A percentile compares a stretch with the other conserved stretches of the same genome.
Evolutionary conservation across 2,797 vertebrate species (phyloP).

Genomic region (Arrhamphus sclerolepis): DNA sequence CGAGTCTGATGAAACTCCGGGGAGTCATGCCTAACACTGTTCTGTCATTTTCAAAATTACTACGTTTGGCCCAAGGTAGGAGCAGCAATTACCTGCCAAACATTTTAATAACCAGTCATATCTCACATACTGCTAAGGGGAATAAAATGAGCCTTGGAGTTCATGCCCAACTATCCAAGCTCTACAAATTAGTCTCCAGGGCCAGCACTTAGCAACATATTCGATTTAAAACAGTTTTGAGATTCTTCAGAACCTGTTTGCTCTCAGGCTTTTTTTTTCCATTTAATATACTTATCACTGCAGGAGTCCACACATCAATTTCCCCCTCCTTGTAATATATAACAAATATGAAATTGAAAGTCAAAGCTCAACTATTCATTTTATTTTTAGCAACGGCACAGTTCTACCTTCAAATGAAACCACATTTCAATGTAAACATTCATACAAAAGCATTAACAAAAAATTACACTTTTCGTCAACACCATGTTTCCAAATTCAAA

Average conservation of each 20-base stretch:
- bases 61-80: constrained; percentile 68
- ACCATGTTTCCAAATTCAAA: constrained; percentile 5
- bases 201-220: constrained; percentile 54
- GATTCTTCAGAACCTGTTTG: constrained; percentile 42
- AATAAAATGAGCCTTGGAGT: constrained; percentile 55
- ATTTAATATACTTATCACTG: constrained; percentile 37
- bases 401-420: constrained; percentile 33
- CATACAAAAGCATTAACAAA: constrained; percentile 18
- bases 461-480: constrained; percentile 8
- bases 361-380: background rate
- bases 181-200: constrained; percentile 56
- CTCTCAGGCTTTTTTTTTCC: constrained; percentile 2
- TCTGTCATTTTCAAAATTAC: constrained; percentile 69
- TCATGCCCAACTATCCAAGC: constrained; percentile 52
- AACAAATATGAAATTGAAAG: constrained; percentile 9
- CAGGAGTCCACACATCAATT: constrained; percentile 31
- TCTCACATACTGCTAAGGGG: constrained; percentile 61
- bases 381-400: constrained; percentile 13
- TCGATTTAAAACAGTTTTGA: constrained; percentile 54
- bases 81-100: constrained; percentile 72
- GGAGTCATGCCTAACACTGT: constrained; percentile 49
- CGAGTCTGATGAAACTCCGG: constrained; percentile 59
- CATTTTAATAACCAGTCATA: constrained; percentile 75
- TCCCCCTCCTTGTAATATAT: background rate
- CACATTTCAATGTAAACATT: constrained; percentile 25